Evolutionary conservation across 2,113 vertebrate species (phyloP), one percentile per base, ranked within the genome.

Genomic region (Clarias magur): DNA sequence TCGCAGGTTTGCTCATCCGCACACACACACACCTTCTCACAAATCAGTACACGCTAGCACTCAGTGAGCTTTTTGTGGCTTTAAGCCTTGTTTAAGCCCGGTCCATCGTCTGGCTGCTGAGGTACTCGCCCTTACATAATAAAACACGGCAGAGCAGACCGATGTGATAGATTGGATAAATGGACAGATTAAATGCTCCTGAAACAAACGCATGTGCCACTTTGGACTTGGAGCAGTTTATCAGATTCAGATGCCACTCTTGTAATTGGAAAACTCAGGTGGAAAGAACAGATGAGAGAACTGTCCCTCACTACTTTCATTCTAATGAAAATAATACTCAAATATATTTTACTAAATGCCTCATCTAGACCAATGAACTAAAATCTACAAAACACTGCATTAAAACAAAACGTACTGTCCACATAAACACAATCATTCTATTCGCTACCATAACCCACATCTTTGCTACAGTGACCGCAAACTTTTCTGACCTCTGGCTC

Each of bases 1-100:
- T 81, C 38, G 4, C 21, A 73, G 86, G 73, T 83, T 73, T 76
- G 78, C 86, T 87, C 70, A 88, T 81, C 80, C 63, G 7, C 56
- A 48, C 48, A 48, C 72, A 65, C 42, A 30, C 27, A 65, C 3
- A 30, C 59, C 85, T 19, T 70, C 56, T 65, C 54, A 78, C 15
- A 87, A 56, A 82, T 86, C 82, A 54, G 76, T 73, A 70, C 63
- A 57, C 16, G 54, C 57, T 70, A 79, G 73, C 62, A 21, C 3
- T 4, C 2, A 62, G 65, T 48, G 38, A 23, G 53, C 6, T 56
- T 23, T 65, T 42, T 11, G 23, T 6, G 2, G 12, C 48, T 76
- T 3, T 42, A n/a, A 42, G 63, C 21, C 7, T 27, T 30, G 3
- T 9, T 48, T 59, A 38, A 38, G 13, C 3, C 48, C 48, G 48